These are phyloP conservation scores for Pandemis cinnamomeana DNA, from an alignment of 2,888 invertebrate genomes.

Conservation along the genomic window DNA sequence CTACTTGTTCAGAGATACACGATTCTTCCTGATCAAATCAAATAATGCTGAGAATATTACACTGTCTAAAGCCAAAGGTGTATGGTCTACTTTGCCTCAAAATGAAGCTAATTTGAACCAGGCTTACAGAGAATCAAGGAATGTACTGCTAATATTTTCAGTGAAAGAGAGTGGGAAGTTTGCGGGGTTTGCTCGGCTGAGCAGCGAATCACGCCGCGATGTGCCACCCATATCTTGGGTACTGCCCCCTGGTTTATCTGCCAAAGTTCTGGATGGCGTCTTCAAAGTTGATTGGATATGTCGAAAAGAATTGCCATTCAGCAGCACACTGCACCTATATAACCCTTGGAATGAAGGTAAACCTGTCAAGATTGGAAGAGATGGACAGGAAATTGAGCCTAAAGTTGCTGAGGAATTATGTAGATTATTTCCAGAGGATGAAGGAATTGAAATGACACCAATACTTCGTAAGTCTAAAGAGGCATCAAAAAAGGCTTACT, in stretches of 20 bases:
- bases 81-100: conserved; percentile 99
- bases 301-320: conserved; percentile 96
- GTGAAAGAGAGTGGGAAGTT: conserved; percentile 99
- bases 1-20: conserved; percentile 96
- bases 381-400: conserved; percentile 99
- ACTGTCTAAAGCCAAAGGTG: conserved; percentile 96
- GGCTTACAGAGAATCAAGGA: conserved; percentile 96
- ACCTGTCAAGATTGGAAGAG: conserved; percentile 99
- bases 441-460: conserved; percentile 94
- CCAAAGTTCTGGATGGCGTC: conserved; percentile 96
- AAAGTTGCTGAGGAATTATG: conserved; percentile 97
- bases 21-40: conserved; percentile 98
- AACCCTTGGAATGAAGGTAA: conserved; percentile 99
- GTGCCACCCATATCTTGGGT: conserved; percentile 97
- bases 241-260: conserved; percentile 95
- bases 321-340: conserved; percentile 95
- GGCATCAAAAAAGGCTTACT: conserved; percentile 87
- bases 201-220: conserved; percentile 95
- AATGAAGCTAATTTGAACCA: conserved; percentile 98
- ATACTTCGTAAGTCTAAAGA: conserved; percentile 94
- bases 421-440: conserved; percentile 96
- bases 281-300: conserved; percentile 99
- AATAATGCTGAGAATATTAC: conserved; percentile 99
- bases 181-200: conserved; percentile 96
- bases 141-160: conserved; percentile 97